Conservation (phyloP, 2,888 invertebrate species). For the Meghimatium bilineatum region DNA sequence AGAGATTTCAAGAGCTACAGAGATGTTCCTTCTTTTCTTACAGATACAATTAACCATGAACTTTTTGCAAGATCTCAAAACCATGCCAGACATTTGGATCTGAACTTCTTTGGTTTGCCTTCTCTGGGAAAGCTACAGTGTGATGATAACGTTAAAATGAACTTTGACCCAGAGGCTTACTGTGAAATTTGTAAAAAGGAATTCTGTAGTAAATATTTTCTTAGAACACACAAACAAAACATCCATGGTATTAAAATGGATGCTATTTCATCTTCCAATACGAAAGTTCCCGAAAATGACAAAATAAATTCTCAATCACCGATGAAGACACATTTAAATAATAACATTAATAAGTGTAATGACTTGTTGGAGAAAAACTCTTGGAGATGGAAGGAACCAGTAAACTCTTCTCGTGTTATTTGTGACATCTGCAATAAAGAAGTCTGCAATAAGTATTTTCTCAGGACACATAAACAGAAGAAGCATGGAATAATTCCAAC, state of each 20-base stretch:
- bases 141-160: slow-evolving; percentile 74
- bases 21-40: slow-evolving; percentile 52
- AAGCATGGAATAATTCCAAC: slow-evolving; percentile 75
- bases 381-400: slow-evolving; percentile 75
- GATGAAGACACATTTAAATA: slow-evolving; percentile 38
- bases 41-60: slow-evolving; percentile 54
- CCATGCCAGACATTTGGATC: slow-evolving; percentile 49
- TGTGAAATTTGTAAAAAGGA: slow-evolving; percentile 92
- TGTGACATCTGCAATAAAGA: slow-evolving; percentile 77
- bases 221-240: slow-evolving; percentile 97
- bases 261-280: slow-evolving; percentile 6
- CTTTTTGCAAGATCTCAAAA: slow-evolving; percentile 52
- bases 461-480: slow-evolving; percentile 76
- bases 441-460: slow-evolving; percentile 77
- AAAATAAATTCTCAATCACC: slow-evolving; percentile 20
- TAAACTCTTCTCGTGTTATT: slow-evolving; percentile 71
- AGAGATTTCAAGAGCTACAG: slow-evolving; percentile 46
- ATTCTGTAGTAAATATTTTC: slow-evolving; percentile 97
- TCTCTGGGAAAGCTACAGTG: slow-evolving; percentile 54
- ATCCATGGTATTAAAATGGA: slow-evolving; percentile 91
- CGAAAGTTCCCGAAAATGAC: slow-evolving; percentile 30
- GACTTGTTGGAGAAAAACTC: slow-evolving; percentile 59
- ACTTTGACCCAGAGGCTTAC: slow-evolving; percentile 77
- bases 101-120: slow-evolving; percentile 48
- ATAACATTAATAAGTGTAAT: slow-evolving; percentile 44